A percentile compares a stretch with the other conserved stretches of the same genome.
Conservation (phyloP, 2,888 invertebrate species). For the Strigamia maritima region DNA sequence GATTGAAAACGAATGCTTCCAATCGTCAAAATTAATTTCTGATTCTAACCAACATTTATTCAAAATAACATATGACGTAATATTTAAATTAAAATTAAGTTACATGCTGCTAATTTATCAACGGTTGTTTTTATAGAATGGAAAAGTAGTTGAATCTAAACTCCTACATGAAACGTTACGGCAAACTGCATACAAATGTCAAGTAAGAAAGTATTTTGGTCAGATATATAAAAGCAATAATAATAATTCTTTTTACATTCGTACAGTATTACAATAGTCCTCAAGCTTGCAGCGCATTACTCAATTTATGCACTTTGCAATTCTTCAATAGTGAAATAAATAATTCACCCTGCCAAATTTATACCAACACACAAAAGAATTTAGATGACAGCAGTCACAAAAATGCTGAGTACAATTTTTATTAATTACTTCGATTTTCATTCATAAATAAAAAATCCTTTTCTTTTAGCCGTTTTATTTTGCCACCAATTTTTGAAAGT, state of each 20-base stretch:
- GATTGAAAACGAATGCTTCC: constrained; percentile 18
- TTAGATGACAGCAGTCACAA: neutral
- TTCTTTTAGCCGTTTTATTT: neutral
- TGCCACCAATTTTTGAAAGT: neutral
- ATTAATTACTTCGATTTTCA: neutral
- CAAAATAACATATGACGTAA: neutral
- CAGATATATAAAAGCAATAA: neutral
- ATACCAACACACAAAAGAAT: neutral
- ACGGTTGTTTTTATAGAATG: constrained; percentile 43
- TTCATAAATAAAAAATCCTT: neutral
- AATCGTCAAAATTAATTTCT: neutral
- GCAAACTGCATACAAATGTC: constrained; percentile 53
- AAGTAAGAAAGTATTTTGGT: constrained; percentile 48
- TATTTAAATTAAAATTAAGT: neutral
- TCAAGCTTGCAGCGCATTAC: neutral
- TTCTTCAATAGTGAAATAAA: neutral
- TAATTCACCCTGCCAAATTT: constrained; percentile 1
- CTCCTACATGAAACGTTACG: constrained; percentile 53
- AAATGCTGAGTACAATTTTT: neutral
- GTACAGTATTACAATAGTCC: neutral
- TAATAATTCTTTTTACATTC: neutral
- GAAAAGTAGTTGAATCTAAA: constrained; percentile 50
- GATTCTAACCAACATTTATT: neutral
- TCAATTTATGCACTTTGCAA: constrained; percentile 33
- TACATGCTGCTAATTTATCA: neutral